phyloP scores from a whole-genome alignment of 2,797 vertebrate species.

The Calcarius lapponicus region DNA sequence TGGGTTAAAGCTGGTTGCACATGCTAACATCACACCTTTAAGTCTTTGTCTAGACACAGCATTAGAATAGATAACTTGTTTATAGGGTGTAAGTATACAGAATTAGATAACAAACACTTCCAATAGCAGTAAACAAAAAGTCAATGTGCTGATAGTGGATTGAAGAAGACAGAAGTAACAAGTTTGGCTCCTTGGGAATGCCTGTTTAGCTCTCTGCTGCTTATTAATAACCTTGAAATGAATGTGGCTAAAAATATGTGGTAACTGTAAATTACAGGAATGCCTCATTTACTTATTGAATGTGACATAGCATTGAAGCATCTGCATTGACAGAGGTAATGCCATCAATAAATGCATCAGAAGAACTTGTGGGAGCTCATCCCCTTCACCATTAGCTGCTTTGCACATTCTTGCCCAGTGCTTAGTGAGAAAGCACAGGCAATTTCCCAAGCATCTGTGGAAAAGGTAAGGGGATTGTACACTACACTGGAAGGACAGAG shows the following conservation, averaged over 20 bases:
- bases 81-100: constrained; percentile 3
- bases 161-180: constrained; percentile 20
- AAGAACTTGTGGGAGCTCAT: not conserved
- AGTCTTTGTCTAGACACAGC: constrained; percentile 37
- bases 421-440: not conserved
- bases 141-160: not conserved
- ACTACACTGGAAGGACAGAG: not conserved
- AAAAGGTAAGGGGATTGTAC: not conserved
- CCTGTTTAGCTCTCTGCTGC: not conserved
- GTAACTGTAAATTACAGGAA: not conserved
- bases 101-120: constrained; percentile 44
- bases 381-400: not conserved
- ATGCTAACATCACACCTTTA: constrained; percentile 27
- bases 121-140: constrained; percentile 19
- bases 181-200: not conserved
- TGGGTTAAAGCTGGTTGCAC: constrained; percentile 13
- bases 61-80: constrained; percentile 50
- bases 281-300: not conserved
- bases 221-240: constrained; percentile 23
- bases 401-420: not conserved
- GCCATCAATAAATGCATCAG: not conserved
- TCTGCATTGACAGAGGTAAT: not conserved
- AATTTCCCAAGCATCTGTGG: not conserved
- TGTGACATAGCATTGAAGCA: not conserved
- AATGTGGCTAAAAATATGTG: not conserved